Conservation (phyloP, 2,888 invertebrate species). For the Oligia fasciuncula region DNA sequence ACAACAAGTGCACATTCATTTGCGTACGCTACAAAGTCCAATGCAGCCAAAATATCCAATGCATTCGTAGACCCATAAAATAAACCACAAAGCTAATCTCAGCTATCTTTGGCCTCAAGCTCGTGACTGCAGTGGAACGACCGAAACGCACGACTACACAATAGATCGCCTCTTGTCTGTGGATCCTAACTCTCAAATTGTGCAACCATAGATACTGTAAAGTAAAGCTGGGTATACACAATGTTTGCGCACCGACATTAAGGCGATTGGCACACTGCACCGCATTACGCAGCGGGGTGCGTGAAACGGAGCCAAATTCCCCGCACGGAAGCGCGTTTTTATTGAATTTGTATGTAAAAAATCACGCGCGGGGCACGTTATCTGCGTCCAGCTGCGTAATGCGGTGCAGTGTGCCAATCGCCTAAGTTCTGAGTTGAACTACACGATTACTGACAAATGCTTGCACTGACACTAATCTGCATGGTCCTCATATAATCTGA, state of each 20-base stretch:
- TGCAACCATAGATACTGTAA: conserved; percentile 32
- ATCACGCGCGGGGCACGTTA: no score
- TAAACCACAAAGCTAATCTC: conserved; percentile 58
- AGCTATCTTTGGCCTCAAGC: conserved; percentile 54
- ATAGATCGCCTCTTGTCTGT: conserved; percentile 51
- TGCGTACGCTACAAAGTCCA: conserved; percentile 11
- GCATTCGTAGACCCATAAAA: conserved; percentile 51
- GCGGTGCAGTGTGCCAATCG: no score
- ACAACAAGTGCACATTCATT: conserved; percentile 3
- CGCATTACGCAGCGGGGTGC: no score
- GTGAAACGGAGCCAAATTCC: no score
- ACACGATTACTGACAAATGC: background rate
- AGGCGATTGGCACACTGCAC: no score
- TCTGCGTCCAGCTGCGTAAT: no score
- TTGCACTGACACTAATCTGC: background rate
- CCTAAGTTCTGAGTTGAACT: background rate
- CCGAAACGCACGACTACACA: conserved; percentile 50
- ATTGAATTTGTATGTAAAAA: no score
- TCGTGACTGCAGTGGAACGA: conserved; percentile 52
- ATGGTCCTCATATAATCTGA: background rate
- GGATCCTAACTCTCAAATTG: conserved; percentile 45
- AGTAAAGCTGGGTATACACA: background rate
- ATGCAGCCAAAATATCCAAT: conserved; percentile 26
- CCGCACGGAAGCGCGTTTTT: no score
- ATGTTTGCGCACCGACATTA: background rate